phyloP scores from a whole-genome alignment of 2,113 vertebrate species.

The Galbula dea region DNA sequence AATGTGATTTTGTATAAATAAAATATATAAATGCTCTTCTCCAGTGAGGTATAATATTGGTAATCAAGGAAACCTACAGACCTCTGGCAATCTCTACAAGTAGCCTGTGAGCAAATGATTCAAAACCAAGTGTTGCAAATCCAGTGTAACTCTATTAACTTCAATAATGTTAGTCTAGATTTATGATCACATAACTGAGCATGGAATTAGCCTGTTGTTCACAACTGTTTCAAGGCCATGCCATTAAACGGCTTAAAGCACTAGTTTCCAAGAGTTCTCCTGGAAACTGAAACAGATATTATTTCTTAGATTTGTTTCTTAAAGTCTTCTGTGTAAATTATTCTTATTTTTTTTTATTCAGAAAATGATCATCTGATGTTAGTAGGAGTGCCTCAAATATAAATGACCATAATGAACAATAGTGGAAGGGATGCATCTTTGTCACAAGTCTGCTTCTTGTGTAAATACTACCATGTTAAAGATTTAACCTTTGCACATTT shows the following conservation, averaged over 20 bases:
- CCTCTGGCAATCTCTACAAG: not conserved
- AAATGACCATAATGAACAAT: not conserved
- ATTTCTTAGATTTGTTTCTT: not conserved
- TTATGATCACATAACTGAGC: not conserved
- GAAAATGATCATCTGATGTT: not conserved
- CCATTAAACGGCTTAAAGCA: not conserved
- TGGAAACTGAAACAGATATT: not conserved
- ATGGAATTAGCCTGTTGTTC: not conserved
- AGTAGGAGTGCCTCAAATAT: not conserved
- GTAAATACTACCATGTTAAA: slow-evolving; percentile 27
- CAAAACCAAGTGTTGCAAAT: not conserved
- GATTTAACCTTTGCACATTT: slow-evolving; percentile 44
- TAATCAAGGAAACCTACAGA: not conserved
- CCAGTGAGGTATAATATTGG: not conserved
- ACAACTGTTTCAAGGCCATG: not conserved
- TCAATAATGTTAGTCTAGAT: not conserved
- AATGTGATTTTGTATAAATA: not conserved
- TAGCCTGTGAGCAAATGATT: not conserved
- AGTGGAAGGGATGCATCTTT: not conserved
- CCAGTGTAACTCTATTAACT: not conserved
- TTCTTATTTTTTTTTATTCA: not conserved
- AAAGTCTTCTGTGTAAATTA: not conserved
- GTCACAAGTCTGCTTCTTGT: not conserved
- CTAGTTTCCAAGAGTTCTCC: not conserved
- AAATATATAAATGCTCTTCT: not conserved